Percentiles rank a stretch among this genome's conserved stretches.
Evolutionary conservation across 2,797 vertebrate species (phyloP).

Genomic region (Ptychobarbus kaznakovi): DNA sequence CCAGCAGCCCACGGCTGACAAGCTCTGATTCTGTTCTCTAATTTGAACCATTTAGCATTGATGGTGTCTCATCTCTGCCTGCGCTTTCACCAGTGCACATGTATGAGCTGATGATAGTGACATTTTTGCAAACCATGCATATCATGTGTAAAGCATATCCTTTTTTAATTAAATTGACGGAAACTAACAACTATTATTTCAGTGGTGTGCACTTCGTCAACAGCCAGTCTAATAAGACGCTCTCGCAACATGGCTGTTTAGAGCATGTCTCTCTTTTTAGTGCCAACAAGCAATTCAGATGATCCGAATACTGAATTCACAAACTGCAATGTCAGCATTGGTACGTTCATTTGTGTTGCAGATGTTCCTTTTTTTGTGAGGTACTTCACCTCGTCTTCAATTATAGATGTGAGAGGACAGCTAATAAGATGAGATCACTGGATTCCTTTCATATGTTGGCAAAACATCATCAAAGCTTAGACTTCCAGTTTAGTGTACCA

Average conservation of each 20-base stretch:
- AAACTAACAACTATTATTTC: background rate
- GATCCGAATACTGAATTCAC: background rate
- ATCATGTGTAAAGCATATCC: background rate
- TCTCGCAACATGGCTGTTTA: background rate
- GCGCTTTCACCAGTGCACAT: constrained; percentile 13
- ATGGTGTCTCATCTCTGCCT: constrained; percentile 1
- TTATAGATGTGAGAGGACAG: background rate
- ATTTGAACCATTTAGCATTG: constrained; percentile 21
- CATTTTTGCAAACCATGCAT: background rate
- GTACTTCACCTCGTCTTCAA: background rate
- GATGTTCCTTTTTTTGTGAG: background rate
- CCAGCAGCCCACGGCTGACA: background rate
- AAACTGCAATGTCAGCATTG: background rate
- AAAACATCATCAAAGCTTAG: background rate
- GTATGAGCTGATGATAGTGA: background rate
- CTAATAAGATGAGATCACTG: background rate
- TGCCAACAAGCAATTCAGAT: background rate
- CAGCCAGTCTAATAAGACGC: background rate
- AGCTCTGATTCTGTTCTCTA: background rate
- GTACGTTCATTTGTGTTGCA: background rate
- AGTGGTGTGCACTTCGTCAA: background rate
- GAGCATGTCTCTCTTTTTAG: background rate
- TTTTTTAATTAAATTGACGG: background rate
- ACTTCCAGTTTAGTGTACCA: background rate
- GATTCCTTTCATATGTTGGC: background rate